Evolutionary conservation across 37 sponge, comb jelly and placozoan genomes (phyloP).

Genomic region (Halichondria panicea): DNA sequence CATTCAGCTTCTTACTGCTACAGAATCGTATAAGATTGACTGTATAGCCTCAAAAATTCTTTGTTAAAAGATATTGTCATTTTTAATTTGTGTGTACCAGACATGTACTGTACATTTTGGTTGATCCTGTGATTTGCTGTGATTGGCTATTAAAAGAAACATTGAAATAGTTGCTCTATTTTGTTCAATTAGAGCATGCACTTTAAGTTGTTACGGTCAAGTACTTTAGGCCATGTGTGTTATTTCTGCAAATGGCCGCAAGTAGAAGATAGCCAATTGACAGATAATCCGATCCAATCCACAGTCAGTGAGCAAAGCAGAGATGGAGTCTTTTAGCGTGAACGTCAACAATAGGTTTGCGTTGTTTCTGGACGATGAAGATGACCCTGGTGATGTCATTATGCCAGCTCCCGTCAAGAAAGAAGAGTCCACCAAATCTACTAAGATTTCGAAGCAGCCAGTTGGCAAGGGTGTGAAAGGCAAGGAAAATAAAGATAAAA

Average conservation of each 20-base stretch:
- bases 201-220: background rate
- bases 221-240: conserved; percentile 8
- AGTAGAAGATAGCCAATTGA: conserved; percentile 24
- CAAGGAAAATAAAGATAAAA: conserved; percentile 50
- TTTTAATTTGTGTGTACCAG: too few species aligned
- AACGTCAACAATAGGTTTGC: conserved; percentile 73
- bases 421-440: conserved; percentile 1
- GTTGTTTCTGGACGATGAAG: conserved; percentile 72
- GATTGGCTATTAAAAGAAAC: background rate
- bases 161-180: background rate
- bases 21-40: conserved; percentile 11
- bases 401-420: conserved; percentile 4
- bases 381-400: conserved; percentile 77
- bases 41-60: conserved; percentile 38
- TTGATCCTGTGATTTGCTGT: background rate
- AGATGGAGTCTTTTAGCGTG: conserved; percentile 76
- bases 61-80: conserved; percentile 6
- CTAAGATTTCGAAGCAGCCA: conserved; percentile 9
- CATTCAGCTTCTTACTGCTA: conserved; percentile 15
- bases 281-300: background rate
- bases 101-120: too few species aligned
- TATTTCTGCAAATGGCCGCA: conserved; percentile 44
- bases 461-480: background rate
- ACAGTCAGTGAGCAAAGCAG: background rate
- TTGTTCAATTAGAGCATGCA: background rate